These are phyloP conservation scores for Scomber japonicus DNA, from an alignment of 2,113 vertebrate species.

Conservation along the genomic window DNA sequence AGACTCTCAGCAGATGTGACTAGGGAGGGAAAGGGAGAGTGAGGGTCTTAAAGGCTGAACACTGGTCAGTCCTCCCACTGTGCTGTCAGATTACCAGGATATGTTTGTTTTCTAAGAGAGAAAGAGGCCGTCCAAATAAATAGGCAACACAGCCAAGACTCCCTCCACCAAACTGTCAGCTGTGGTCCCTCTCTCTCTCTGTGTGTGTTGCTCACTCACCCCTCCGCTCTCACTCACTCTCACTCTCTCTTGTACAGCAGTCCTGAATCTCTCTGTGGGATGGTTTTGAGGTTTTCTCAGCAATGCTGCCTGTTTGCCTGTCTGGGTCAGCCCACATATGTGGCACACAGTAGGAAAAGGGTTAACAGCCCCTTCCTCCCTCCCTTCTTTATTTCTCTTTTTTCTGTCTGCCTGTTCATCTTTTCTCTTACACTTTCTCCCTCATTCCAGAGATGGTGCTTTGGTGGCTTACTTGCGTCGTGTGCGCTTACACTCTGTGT, in stretches of 20 bases:
- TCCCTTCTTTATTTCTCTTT: not conserved
- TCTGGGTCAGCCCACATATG: constrained; percentile 83
- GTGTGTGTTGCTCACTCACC: constrained; percentile 3
- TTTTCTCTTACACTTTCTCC: constrained; percentile 60
- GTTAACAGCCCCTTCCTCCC: constrained; percentile 72
- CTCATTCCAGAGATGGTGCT: constrained; percentile 62
- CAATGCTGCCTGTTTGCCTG: constrained; percentile 79
- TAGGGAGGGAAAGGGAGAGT: constrained; percentile 33
- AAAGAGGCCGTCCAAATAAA: constrained; percentile 82
- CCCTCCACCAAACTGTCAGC: constrained; percentile 66
- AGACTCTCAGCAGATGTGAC: constrained; percentile 75
- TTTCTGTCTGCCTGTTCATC: constrained; percentile 50
- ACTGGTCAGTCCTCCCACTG: constrained; percentile 68
- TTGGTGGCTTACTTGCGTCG: constrained; percentile 60
- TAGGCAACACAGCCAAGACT: constrained; percentile 66
- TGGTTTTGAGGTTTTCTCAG: constrained; percentile 82
- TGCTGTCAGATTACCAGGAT: constrained; percentile 78
- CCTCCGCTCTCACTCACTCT: constrained; percentile 41
- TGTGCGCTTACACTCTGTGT: constrained; percentile 68
- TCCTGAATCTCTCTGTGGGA: constrained; percentile 76
- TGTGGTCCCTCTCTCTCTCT: constrained; percentile 34
- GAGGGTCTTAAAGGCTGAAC: constrained; percentile 63
- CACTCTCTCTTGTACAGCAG: constrained; percentile 60
- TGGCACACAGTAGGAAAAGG: constrained; percentile 79
- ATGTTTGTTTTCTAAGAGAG: constrained; percentile 82